phyloP scores from a whole-genome alignment of 2,113 vertebrate species.

The Chaetorhynchus papuensis region DNA sequence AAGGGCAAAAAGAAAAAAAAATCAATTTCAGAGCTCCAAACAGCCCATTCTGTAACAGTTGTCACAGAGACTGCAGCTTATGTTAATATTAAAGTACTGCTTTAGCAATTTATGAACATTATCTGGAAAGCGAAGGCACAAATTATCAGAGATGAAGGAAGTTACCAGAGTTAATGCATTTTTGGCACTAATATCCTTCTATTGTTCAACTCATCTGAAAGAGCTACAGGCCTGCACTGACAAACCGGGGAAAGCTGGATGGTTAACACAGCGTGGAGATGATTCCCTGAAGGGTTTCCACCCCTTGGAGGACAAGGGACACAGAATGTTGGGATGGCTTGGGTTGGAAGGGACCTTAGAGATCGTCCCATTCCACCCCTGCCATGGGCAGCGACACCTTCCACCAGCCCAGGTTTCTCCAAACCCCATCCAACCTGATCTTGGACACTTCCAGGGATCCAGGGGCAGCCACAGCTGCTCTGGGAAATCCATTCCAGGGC shows the following conservation, averaged over 20 bases:
- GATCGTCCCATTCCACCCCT: neutral
- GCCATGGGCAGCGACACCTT: neutral
- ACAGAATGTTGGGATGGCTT: neutral
- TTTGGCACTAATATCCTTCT: neutral
- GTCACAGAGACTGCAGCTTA: neutral
- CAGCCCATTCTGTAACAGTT: neutral
- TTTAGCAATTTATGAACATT: constrained; percentile 44
- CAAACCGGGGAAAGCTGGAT: neutral
- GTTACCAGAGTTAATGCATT: neutral
- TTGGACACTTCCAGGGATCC: neutral
- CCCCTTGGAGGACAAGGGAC: neutral
- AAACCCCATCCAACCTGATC: rapidly evolving
- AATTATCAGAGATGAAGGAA: constrained; percentile 18
- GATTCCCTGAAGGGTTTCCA: neutral
- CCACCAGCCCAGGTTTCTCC: rapidly evolving
- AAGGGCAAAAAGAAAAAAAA: neutral
- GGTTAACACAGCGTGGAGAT: neutral
- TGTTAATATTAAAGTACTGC: constrained; percentile 16
- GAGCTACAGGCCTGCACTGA: neutral
- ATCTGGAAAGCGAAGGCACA: neutral
- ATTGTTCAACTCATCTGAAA: neutral
- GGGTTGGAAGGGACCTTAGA: neutral
- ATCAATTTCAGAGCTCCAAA: neutral
- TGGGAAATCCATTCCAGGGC: neutral
- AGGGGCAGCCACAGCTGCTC: neutral